These are phyloP conservation scores for Oxystoma pomonae DNA, from an alignment of 2,888 invertebrate genomes.

Conservation along the genomic window DNA sequence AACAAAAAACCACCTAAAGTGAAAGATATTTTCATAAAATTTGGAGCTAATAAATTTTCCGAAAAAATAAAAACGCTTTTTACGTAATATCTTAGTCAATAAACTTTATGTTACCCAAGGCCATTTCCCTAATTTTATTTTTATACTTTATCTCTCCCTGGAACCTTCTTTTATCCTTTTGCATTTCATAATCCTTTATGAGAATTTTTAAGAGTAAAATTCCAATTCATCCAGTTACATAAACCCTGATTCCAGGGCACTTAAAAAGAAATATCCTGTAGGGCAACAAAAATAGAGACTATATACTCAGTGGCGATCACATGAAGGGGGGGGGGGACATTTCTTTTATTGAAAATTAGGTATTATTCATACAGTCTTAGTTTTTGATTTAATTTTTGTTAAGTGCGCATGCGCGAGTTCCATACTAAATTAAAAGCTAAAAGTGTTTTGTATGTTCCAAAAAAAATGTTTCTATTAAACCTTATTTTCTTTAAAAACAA, in stretches of 20 bases:
- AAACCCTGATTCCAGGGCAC: not conserved
- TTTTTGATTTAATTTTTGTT: no score
- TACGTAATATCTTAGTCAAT: not conserved
- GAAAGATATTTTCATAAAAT: no score
- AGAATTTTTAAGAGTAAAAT: not conserved
- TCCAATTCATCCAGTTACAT: not conserved
- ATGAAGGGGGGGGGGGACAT: no score
- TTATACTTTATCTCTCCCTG: not conserved
- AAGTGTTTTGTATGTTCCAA: no score
- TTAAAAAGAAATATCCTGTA: not conserved
- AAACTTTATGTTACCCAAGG: not conserved
- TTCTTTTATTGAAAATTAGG: no score
- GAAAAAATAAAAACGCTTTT: not conserved
- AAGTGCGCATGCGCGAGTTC: no score
- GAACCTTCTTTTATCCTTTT: not conserved
- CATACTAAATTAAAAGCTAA: no score
- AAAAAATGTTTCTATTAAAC: no score
- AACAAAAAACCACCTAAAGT: no score
- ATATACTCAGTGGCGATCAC: no score
- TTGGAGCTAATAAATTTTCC: not conserved
- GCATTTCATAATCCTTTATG: not conserved
- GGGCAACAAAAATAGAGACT: not conserved
- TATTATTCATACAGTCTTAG: no score
- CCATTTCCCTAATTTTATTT: not conserved
- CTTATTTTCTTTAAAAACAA: no score